Conservation (phyloP, 2,797 vertebrate species). For the Synaphobranchus kaupii region DNA sequence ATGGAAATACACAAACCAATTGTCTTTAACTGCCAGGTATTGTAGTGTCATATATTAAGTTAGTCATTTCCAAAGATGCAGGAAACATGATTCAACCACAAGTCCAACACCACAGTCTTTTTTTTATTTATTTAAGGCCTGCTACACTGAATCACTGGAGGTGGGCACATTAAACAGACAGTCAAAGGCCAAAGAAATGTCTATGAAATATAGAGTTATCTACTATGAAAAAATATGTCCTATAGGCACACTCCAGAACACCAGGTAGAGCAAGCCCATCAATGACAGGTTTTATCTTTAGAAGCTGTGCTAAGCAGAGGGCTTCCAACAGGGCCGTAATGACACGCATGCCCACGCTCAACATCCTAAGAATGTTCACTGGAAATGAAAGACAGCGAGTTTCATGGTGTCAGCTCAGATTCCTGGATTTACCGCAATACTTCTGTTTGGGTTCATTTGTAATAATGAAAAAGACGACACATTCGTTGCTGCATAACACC, state of each 20-base stretch:
- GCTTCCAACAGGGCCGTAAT: background rate
- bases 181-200: background rate
- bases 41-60: no score
- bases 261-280: background rate
- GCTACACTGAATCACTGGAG: no score
- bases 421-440: background rate
- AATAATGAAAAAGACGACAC: background rate
- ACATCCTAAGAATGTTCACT: background rate
- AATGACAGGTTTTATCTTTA: background rate
- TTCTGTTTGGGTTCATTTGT: background rate
- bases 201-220: background rate
- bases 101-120: no score
- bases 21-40: no score
- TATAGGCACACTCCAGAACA: background rate
- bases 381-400: background rate
- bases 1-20: background rate
- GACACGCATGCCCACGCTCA: slow-evolving; percentile 18
- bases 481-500: no score
- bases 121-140: no score
- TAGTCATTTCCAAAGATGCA: no score
- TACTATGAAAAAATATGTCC: background rate
- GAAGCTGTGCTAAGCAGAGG: slow-evolving; percentile 26
- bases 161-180: background rate
- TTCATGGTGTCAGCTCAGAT: background rate
- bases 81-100: no score